Evolutionary conservation across 2,113 vertebrate species (phyloP), one percentile per base, ranked within the genome.

Genomic region (Gila orcuttii): DNA sequence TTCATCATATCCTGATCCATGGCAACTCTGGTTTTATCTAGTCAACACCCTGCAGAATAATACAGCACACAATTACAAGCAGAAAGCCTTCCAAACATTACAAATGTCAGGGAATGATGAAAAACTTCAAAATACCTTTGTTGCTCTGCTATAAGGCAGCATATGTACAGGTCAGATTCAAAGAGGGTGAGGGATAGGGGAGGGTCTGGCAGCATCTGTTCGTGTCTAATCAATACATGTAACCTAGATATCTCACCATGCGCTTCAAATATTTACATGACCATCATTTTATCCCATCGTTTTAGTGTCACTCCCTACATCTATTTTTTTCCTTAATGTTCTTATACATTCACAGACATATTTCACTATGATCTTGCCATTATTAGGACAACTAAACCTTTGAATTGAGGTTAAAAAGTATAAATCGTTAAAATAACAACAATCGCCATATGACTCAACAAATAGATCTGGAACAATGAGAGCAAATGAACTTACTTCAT

Each of bases 1-100:
- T 97, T 98, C 81, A 97, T 87, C 89, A 97, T 83, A 10, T 99
- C 97, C 28, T 96, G 91, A 88, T 98, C 97, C 94, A 98, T 97
- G 31, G 89, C 92, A 92, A 71, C 45, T 39, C 68, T 31, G 28
- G 13, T 21, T 6, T 45, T 36, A 60, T 55, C 39, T 52, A 64
- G 92, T 92, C 82, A 45, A 69, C 84, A 50, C 59, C 69, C 89
- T 90, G 50, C 15, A 31, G 68, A 75, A 69, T 5, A 79, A 85
- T 12, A 42, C 68, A n/a, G 21, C 59, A 31, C 5, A 2, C 25
- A 42, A 82, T 45, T 77, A 17, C 21, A 55, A 71, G 10, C 68
- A 71, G 36, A 23, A 71, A 68, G 36, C 39, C 10, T 23, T 21
- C 3, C 9, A 39, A 39, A 71, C 21, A 39, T 71, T 36, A 69